Percentiles rank a stretch among this genome's conserved stretches.
These are phyloP conservation scores for Campoplex nolae DNA, from an alignment of 2,888 invertebrate species.

Conservation along the genomic window DNA sequence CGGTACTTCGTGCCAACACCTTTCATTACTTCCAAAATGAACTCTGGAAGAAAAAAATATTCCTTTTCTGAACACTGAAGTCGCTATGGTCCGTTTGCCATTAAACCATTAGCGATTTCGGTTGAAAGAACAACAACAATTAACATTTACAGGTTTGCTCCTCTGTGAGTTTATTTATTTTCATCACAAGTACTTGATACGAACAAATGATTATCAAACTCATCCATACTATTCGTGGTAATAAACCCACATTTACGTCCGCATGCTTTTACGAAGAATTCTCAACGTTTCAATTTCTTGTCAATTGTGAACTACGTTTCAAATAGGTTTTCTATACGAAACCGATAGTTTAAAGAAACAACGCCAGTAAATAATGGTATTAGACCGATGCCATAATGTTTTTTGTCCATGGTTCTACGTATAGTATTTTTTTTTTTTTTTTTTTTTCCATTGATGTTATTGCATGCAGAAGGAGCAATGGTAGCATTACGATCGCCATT, in stretches of 20 bases:
- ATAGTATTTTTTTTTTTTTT: slow-evolving; percentile 3
- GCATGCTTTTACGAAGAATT: neutral
- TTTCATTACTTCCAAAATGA: neutral
- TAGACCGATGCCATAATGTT: neutral
- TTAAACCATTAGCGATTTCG: neutral
- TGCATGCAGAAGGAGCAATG: neutral
- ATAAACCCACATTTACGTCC: no score
- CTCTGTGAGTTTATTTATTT: neutral
- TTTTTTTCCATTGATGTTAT: neutral
- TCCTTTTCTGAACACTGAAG: neutral
- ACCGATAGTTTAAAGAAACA: neutral
- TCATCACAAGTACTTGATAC: neutral
- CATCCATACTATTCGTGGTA: neutral
- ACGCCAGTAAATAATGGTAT: neutral
- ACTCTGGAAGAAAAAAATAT: neutral
- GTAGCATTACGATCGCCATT: neutral
- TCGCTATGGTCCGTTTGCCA: neutral
- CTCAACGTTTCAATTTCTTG: neutral
- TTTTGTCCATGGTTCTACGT: neutral
- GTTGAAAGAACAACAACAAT: neutral
- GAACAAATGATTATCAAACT: neutral
- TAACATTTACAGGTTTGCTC: neutral
- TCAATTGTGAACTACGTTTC: neutral
- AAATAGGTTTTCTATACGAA: neutral
- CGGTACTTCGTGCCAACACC: neutral